Conservation (phyloP, 2,797 vertebrate genomes). For the Nyctalus aviator region DNA sequence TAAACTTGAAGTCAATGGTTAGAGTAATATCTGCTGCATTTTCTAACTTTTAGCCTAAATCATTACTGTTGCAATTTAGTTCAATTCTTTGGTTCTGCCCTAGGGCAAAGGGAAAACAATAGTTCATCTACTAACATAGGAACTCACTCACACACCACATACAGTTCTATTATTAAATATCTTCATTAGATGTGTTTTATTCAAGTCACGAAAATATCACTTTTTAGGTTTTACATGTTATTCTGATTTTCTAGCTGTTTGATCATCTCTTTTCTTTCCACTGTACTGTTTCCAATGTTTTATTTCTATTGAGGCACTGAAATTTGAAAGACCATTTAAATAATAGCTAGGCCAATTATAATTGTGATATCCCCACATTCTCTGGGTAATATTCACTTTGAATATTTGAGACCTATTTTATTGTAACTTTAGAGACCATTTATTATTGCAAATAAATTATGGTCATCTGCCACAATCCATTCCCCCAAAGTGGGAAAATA, state of each 20-base stretch:
- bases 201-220: not conserved
- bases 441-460: constrained; percentile 19
- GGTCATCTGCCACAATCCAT: not conserved
- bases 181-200: not conserved
- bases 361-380: not conserved
- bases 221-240: not conserved
- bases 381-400: not conserved
- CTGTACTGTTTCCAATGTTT: not conserved
- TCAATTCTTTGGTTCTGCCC: not conserved
- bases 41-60: not conserved
- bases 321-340: not conserved
- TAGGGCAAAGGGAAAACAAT: not conserved
- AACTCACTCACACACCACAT: not conserved
- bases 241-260: not conserved
- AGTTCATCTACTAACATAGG: not conserved
- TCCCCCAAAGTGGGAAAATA: not conserved
- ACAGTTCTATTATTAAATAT: not conserved
- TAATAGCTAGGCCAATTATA: not conserved
- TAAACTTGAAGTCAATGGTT: not conserved
- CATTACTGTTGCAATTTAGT: not conserved
- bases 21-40: not conserved
- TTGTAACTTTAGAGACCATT: not conserved
- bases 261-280: not conserved
- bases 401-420: not conserved
- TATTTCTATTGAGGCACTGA: not conserved